Conservation (phyloP, 1,140 invertebrate species). For the Pantala flavescens region DNA sequence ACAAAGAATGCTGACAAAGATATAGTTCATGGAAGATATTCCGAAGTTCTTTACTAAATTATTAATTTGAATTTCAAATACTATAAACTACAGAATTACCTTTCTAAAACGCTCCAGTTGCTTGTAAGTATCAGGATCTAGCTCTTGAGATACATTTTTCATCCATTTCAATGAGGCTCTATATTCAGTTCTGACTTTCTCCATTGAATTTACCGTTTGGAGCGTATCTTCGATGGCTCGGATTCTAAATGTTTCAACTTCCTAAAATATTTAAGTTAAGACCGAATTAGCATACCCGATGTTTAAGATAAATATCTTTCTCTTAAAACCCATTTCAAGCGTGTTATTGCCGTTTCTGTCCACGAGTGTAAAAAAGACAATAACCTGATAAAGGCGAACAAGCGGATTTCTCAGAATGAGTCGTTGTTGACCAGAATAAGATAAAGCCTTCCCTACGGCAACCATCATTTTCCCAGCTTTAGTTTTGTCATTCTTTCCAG, state of each 20-base stretch:
- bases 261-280: slow-evolving; percentile 36
- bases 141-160: slow-evolving; percentile 91
- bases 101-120: slow-evolving; percentile 94
- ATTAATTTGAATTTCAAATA: too few relatives aligned
- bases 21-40: too few relatives aligned
- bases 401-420: slow-evolving; percentile 76
- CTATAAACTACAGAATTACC: slow-evolving; percentile 34
- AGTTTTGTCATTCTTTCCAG: slow-evolving; percentile 82
- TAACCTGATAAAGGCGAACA: slow-evolving; percentile 70
- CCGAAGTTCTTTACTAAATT: too few relatives aligned
- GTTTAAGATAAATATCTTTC: too few relatives aligned
- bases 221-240: slow-evolving; percentile 89
- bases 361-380: not conserved
- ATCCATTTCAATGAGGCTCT: slow-evolving; percentile 94
- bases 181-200: slow-evolving; percentile 92
- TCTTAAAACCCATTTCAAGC: too few relatives aligned
- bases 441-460: slow-evolving; percentile 85
- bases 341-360: too few relatives aligned
- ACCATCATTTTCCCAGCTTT: slow-evolving; percentile 87
- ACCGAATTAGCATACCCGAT: too few relatives aligned
- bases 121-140: slow-evolving; percentile 93
- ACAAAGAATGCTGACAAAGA: too few relatives aligned
- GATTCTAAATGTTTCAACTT: slow-evolving; percentile 92
- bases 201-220: slow-evolving; percentile 84
- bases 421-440: slow-evolving; percentile 90